Evolutionary conservation across 2,797 vertebrate genomes (phyloP).

Genomic region (Coranthus polyacanthus): DNA sequence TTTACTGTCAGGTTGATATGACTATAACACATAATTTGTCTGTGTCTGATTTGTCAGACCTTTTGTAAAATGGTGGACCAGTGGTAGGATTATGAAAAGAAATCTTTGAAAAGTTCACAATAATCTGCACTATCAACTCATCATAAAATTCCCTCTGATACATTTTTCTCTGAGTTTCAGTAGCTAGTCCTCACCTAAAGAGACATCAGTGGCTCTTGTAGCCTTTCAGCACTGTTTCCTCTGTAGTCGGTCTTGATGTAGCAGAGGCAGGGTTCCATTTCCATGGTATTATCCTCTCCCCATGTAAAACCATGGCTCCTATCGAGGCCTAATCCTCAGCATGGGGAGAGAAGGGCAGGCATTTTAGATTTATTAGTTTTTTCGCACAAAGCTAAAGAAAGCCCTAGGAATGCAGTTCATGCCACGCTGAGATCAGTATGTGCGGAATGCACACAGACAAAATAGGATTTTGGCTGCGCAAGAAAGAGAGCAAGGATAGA

Average conservation of each 20-base stretch:
- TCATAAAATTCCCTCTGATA: conserved; percentile 39
- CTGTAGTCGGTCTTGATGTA: conserved; percentile 50
- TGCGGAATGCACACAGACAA: conserved; percentile 69
- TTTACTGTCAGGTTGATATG: conserved; percentile 44
- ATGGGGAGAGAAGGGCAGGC: conserved; percentile 65
- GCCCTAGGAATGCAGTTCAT: conserved; percentile 73
- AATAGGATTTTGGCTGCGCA: conserved; percentile 68
- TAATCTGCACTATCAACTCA: conserved; percentile 18
- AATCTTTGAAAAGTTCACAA: conserved; percentile 5
- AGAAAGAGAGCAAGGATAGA: conserved; percentile 55
- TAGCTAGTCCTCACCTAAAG: conserved; percentile 50
- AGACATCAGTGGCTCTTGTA: conserved; percentile 61
- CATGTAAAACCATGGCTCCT: conserved; percentile 75
- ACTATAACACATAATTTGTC: conserved; percentile 25
- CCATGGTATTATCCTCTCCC: conserved; percentile 74
- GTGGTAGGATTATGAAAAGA: background rate
- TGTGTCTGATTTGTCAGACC: conserved; percentile 1
- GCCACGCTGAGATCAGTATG: conserved; percentile 76
- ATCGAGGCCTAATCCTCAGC: conserved; percentile 73
- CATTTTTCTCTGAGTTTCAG: conserved; percentile 55
- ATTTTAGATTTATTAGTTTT: conserved; percentile 79
- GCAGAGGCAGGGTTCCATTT: conserved; percentile 72
- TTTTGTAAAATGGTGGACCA: background rate
- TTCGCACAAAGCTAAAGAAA: conserved; percentile 73
- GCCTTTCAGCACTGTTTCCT: conserved; percentile 60